phyloP scores from a whole-genome alignment of 2,797 vertebrate species.

The Gymnothorax reevesii region DNA sequence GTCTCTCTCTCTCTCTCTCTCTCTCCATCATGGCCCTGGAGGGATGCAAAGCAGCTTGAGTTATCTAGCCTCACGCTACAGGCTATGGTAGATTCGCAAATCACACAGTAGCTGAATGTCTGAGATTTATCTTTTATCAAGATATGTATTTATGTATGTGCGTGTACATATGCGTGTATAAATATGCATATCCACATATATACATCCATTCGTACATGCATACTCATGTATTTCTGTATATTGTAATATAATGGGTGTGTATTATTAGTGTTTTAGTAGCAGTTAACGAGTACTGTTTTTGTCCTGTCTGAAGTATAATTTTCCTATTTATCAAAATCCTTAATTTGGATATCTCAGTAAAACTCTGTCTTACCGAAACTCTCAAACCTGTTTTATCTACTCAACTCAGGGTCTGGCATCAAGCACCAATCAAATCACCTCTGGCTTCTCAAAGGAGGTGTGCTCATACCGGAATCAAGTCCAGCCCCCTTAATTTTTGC shows the following conservation, averaged over 20 bases:
- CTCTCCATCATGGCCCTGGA: not conserved
- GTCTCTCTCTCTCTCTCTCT: not conserved
- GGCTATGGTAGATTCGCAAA: not conserved
- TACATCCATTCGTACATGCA: conserved; percentile 47
- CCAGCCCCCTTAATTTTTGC: conserved; percentile 11
- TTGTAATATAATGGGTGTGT: conserved; percentile 66
- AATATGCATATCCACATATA: conserved; percentile 24
- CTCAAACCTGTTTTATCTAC: conserved; percentile 63
- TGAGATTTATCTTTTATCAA: not conserved
- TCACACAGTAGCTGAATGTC: conserved; percentile 31
- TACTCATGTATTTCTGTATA: conserved; percentile 74
- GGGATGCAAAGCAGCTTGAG: conserved; percentile 19
- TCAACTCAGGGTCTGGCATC: conserved; percentile 74
- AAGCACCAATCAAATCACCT: conserved; percentile 61
- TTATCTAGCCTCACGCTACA: conserved; percentile 21
- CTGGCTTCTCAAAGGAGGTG: conserved; percentile 59
- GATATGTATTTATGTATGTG: conserved; percentile 44
- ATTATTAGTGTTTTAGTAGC: conserved; percentile 65
- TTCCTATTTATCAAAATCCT: conserved; percentile 55
- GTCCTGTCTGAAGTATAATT: conserved; percentile 67
- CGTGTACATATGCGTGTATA: not conserved
- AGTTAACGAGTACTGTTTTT: conserved; percentile 60
- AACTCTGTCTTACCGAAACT: conserved; percentile 33
- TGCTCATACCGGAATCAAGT: conserved; percentile 25
- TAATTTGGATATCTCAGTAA: conserved; percentile 50